Conservation (phyloP, 2,113 vertebrate species). For the Hyla sarda region DNA sequence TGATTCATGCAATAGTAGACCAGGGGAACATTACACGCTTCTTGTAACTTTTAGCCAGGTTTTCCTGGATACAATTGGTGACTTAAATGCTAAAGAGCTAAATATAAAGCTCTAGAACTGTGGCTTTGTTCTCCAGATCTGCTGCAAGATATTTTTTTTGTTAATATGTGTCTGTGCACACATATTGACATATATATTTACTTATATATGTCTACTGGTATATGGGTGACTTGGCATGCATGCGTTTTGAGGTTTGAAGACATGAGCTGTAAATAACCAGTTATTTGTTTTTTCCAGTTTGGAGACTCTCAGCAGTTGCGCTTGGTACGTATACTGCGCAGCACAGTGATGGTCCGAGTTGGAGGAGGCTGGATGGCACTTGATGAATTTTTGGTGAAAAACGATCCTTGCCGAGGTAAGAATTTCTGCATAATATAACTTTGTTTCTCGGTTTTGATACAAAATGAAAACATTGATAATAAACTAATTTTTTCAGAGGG, state of each 20-base stretch:
- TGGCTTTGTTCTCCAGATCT: conserved; percentile 2
- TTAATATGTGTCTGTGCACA: conserved; percentile 43
- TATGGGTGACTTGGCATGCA: not conserved
- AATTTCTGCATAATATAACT: not conserved
- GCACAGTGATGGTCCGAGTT: conserved; percentile 97
- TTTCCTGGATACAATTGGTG: not conserved
- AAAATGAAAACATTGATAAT: not conserved
- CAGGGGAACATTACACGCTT: not conserved
- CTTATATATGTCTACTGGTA: not conserved
- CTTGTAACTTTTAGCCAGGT: not conserved
- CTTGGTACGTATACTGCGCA: conserved; percentile 94
- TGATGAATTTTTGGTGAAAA: conserved; percentile 97
- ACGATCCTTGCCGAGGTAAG: conserved; percentile 98
- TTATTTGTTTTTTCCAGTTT: conserved; percentile 78
- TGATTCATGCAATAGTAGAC: not conserved
- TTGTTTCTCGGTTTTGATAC: not conserved
- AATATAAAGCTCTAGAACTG: not conserved
- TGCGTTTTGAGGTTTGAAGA: not conserved
- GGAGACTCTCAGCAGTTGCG: conserved; percentile 98
- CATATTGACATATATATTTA: conserved; percentile 19
- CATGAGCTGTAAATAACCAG: conserved; percentile 54
- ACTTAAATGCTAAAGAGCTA: not conserved
- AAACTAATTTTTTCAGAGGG: not conserved
- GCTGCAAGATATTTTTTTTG: not conserved
- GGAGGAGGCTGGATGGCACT: conserved; percentile 99